Conservation (phyloP, 64 coral and sea anemone genomes). For the Montipora efflorescens region DNA sequence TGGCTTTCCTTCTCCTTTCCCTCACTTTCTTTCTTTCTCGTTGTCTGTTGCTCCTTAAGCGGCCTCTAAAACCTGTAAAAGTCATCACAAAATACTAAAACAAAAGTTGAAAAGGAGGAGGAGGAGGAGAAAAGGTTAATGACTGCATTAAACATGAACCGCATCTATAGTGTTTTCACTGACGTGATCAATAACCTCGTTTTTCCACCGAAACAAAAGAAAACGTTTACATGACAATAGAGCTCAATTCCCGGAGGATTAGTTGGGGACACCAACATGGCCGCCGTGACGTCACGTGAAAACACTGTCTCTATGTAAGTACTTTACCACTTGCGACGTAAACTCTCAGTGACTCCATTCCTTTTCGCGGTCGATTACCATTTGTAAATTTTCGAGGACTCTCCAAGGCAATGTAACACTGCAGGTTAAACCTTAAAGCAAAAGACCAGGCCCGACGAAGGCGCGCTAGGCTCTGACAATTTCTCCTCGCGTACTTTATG, state of each 20-base stretch:
- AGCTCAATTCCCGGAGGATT: too few species aligned
- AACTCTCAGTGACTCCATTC: conserved; percentile 25
- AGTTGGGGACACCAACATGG: too few species aligned
- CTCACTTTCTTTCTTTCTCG: neutral
- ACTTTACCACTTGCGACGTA: conserved; percentile 8
- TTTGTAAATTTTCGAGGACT: conserved; percentile 17
- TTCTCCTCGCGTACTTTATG: neutral
- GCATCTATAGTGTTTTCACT: too few species aligned
- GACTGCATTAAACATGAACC: too few species aligned
- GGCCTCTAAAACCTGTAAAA: neutral
- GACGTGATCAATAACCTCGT: too few species aligned
- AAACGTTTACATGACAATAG: too few species aligned
- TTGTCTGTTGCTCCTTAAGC: neutral
- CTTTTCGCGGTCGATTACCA: neutral
- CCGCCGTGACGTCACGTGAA: neutral
- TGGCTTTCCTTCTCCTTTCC: neutral
- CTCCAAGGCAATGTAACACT: conserved; percentile 1
- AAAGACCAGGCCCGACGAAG: conserved; percentile 23
- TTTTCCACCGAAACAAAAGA: too few species aligned
- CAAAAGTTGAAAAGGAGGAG: neutral
- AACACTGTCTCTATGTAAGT: neutral
- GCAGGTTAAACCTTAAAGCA: conserved; percentile 7
- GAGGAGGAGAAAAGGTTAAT: neutral
- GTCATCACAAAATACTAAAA: neutral
- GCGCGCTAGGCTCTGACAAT: conserved; percentile 28